Evolutionary conservation across 2,113 vertebrate species (phyloP), one percentile per base, ranked within the genome.

Genomic region (Otolemur garnettii): DNA sequence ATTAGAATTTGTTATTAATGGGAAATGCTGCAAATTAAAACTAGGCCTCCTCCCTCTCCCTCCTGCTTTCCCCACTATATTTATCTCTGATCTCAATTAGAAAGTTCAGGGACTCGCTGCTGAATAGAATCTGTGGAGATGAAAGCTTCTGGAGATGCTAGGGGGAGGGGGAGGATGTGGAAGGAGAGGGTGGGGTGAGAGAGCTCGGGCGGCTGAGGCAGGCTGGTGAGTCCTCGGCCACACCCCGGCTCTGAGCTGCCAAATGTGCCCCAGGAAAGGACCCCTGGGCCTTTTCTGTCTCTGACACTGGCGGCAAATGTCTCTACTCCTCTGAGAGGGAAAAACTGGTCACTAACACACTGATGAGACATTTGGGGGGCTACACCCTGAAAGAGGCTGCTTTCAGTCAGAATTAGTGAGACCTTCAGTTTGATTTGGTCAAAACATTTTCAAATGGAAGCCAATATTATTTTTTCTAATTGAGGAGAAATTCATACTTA

Each of bases 1-100:
- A 98, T 99, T 99, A 99, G 98, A 98, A 98, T 96, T 98, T 98
- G 98, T 98, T 98, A 98, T 98, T 98, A 99, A 98, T 98, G 98
- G 97, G 98, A 98, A 97, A 98, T 45, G 93, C 98, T 98, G 98
- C 98, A 98, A 98, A 98, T 98, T 98, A 99, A 99, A 99, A 98
- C 96, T 98, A 98, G 98, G 97, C 95, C 94, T 96, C 94, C 94
- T 95, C 97, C 95, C 90, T 93, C 96, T 94, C 97, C 95, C 95
- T 96, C 98, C 96, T 86, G 97, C 95, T 92, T 88, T 94, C 87
- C 94, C 97, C 95, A 97, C 98, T 98, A 98, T 97, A 98, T 71
- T 96, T 98, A 98, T 97, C 98, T 98, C 98, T 98, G 98, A 98
- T 99, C 98, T 99, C 98, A 98, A 98, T 99, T 98, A 98, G 96